phyloP scores from a whole-genome alignment of 1,140 invertebrate genomes.

The Lamellibrachia luymesi region DNA sequence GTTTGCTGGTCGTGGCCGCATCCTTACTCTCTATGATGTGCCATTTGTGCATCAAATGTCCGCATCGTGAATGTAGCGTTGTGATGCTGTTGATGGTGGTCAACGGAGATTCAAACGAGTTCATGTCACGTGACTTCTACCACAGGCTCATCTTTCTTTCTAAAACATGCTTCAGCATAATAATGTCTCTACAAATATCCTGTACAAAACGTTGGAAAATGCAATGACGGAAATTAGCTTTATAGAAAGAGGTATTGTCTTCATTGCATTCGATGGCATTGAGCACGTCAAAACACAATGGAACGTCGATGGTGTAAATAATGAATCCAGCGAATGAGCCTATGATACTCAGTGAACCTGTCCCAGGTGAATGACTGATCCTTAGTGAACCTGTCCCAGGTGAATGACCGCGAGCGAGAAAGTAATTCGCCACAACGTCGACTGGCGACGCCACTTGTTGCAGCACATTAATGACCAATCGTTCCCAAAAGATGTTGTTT shows the following conservation, averaged over 20 bases:
- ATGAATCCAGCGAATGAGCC: neutral
- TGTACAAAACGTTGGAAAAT: neutral
- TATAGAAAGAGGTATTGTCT: neutral
- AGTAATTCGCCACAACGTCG: neutral
- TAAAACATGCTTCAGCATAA: too few relatives aligned
- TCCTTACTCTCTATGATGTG: too few relatives aligned
- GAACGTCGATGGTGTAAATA: neutral
- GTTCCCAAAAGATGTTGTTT: neutral
- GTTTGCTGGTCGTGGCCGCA: too few relatives aligned
- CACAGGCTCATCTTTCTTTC: too few relatives aligned
- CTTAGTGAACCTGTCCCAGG: too few relatives aligned
- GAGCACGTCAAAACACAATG: neutral
- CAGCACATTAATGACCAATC: neutral
- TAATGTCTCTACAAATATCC: neutral
- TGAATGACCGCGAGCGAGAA: neutral
- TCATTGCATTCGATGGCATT: neutral
- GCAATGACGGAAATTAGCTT: neutral
- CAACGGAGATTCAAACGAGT: too few relatives aligned
- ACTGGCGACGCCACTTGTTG: neutral
- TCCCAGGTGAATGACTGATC: too few relatives aligned
- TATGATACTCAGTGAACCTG: neutral
- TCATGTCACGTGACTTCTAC: too few relatives aligned
- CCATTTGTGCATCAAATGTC: too few relatives aligned
- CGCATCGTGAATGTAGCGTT: too few relatives aligned
- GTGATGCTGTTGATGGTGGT: too few relatives aligned